A percentile compares a stretch with the other conserved stretches of the same genome.
phyloP scores from a whole-genome alignment of 2,113 vertebrate genomes.

The Trematomus loennbergii region DNA sequence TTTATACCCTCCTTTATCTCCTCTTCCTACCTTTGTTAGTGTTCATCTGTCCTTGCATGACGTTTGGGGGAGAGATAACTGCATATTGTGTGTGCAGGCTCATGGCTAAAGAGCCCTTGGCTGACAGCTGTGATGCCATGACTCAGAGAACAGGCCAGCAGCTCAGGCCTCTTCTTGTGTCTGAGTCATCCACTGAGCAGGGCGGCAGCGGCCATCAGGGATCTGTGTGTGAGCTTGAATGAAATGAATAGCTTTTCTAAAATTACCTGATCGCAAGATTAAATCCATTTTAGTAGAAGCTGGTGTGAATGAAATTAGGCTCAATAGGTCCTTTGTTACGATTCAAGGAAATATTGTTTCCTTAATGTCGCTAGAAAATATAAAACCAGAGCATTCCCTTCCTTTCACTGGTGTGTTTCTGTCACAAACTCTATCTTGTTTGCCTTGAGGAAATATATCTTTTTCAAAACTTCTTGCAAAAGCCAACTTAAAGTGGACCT shows the following conservation, averaged over 20 bases:
- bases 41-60: slow-evolving; percentile 9
- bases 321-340: slow-evolving; percentile 4
- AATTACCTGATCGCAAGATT: slow-evolving; percentile 27
- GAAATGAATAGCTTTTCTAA: slow-evolving; percentile 39
- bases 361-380: not conserved
- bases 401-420: slow-evolving; percentile 11
- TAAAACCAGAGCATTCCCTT: not conserved
- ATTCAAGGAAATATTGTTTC: not conserved
- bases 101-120: not conserved
- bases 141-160: slow-evolving; percentile 44
- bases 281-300: slow-evolving; percentile 12
- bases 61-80: not conserved
- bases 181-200: slow-evolving; percentile 31
- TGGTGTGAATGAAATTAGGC: slow-evolving; percentile 14
- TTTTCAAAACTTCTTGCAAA: slow-evolving; percentile 18
- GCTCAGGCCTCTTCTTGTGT: slow-evolving; percentile 26
- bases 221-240: slow-evolving; percentile 10
- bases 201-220: not conserved
- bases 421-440: not conserved
- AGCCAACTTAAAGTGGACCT: no score
- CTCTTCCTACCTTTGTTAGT: slow-evolving; percentile 15
- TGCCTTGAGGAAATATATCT: not conserved
- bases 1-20: slow-evolving; percentile 27
- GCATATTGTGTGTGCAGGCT: slow-evolving; percentile 33
- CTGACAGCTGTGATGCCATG: slow-evolving; percentile 48